Percentiles rank a stretch among this genome's conserved stretches.
Evolutionary conservation across 2,888 invertebrate species (phyloP).

Genomic region (Theretra japonica): DNA sequence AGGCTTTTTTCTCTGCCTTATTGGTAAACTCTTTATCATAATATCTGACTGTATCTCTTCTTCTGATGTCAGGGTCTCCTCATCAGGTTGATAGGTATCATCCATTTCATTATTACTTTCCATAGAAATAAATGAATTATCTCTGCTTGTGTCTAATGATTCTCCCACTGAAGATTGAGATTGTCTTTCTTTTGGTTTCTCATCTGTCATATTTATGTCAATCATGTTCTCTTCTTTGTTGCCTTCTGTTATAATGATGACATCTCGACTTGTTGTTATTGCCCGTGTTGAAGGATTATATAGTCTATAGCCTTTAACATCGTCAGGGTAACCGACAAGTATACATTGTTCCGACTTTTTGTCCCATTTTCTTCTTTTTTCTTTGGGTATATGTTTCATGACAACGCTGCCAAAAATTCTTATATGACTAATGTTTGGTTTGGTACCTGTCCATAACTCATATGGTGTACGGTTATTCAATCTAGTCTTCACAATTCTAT

Average conservation of each 20-base stretch:
- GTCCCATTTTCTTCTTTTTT: constrained; percentile 38
- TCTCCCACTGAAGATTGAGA: constrained; percentile 11
- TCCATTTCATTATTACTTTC: no score
- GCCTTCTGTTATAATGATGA: constrained; percentile 17
- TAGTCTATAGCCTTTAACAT: constrained; percentile 28
- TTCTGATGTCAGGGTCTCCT: neutral
- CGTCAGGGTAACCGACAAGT: constrained; percentile 31
- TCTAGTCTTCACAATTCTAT: constrained; percentile 25
- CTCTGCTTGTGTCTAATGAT: neutral
- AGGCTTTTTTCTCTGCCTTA: constrained; percentile 20
- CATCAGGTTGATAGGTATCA: neutral
- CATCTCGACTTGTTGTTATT: constrained; percentile 21
- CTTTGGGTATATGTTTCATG: constrained; percentile 38
- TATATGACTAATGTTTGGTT: constrained; percentile 35
- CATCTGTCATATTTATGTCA: neutral
- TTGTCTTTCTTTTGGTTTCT: neutral
- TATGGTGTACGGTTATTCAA: constrained; percentile 36
- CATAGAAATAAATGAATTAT: neutral
- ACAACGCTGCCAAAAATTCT: constrained; percentile 37
- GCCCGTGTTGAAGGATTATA: constrained; percentile 22
- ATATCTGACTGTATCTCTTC: neutral
- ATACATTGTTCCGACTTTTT: constrained; percentile 30
- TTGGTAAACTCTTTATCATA: neutral
- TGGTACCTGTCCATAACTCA: constrained; percentile 38
- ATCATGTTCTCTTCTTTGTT: neutral